phyloP scores from a whole-genome alignment of 2,888 invertebrate genomes.

The Microplitis deprimator region DNA sequence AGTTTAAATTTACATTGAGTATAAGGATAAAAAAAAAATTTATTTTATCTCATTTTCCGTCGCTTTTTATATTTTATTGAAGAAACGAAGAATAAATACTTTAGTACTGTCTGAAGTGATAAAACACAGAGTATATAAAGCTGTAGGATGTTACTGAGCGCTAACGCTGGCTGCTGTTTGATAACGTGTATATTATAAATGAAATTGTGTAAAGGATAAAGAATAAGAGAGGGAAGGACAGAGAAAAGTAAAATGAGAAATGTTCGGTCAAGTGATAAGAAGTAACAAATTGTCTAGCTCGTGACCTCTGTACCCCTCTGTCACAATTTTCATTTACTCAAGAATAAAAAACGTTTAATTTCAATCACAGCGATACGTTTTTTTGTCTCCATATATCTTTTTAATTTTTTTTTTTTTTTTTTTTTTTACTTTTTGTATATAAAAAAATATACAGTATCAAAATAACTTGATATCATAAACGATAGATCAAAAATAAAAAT shows the following conservation, averaged over 20 bases:
- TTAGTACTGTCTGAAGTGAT: background rate
- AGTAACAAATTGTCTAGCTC: constrained; percentile 67
- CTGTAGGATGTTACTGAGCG: constrained; percentile 36
- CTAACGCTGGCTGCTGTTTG: constrained; percentile 39
- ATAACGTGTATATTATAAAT: constrained; percentile 38
- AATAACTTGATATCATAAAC: background rate
- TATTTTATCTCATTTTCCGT: background rate
- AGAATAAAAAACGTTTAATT: background rate
- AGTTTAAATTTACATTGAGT: background rate
- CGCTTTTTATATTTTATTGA: background rate
- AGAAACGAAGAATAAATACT: background rate
- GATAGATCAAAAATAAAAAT: constrained; percentile 7
- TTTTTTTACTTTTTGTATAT: background rate
- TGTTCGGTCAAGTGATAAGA: constrained; percentile 62
- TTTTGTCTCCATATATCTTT: too few species aligned
- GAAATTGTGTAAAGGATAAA: background rate
- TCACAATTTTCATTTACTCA: constrained; percentile 5
- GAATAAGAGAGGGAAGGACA: constrained; percentile 39
- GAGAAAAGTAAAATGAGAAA: constrained; percentile 45
- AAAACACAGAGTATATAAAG: background rate
- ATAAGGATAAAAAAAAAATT: background rate
- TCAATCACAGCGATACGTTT: background rate
- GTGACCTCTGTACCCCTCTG: constrained; percentile 47
- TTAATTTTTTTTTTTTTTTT: background rate
- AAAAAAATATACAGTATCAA: background rate